phyloP scores from a whole-genome alignment of 2,888 invertebrate genomes.

The Lepas anatifera region DNA sequence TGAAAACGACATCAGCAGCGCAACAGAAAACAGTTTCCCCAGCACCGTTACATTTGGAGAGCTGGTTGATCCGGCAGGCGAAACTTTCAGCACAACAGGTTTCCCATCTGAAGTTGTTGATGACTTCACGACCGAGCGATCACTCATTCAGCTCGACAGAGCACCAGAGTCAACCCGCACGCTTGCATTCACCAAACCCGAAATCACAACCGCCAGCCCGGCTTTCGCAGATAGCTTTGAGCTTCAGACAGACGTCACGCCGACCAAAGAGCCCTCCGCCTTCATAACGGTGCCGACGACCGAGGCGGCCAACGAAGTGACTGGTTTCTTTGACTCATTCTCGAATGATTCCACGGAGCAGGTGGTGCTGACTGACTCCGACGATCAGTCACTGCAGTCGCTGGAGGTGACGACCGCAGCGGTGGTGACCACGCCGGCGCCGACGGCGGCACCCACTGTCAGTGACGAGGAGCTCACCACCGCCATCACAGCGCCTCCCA shows the following conservation, averaged over 20 bases:
- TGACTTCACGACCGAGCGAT: background rate
- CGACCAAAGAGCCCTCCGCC: background rate
- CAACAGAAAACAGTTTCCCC: background rate
- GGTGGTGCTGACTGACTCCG: background rate
- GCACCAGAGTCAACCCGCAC: background rate
- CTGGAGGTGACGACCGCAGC: background rate
- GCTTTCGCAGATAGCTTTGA: background rate
- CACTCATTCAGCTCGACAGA: background rate
- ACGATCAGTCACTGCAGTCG: background rate
- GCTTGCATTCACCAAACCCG: background rate
- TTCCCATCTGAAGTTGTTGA: background rate
- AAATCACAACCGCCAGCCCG: background rate
- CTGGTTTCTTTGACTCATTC: no score
- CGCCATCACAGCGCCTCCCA: slow-evolving; percentile 2
- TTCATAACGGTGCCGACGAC: background rate
- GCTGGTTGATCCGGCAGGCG: background rate
- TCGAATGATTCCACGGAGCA: background rate
- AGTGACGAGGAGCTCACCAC: background rate
- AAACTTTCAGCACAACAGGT: background rate
- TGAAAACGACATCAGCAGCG: background rate
- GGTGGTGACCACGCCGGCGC: background rate
- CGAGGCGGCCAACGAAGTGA: no score
- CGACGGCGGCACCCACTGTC: background rate
- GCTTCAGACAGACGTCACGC: background rate
- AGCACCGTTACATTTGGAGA: background rate